Percentiles rank a stretch among this genome's conserved stretches.
These are phyloP conservation scores for Amniataba percoides DNA, from an alignment of 2,797 vertebrate species.

Conservation along the genomic window DNA sequence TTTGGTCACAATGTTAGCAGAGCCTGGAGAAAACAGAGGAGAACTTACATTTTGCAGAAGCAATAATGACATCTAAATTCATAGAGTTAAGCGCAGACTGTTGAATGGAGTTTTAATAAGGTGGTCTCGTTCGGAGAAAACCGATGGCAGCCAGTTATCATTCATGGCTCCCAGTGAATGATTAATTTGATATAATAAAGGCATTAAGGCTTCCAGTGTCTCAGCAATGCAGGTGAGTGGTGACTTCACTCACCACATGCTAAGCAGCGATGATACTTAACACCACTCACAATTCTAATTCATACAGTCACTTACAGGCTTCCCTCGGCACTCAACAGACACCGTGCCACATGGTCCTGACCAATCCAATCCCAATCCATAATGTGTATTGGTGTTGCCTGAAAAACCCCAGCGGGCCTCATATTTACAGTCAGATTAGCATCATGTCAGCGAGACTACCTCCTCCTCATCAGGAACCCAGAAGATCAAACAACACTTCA, in stretches of 20 bases:
- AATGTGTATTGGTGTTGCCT: conserved; percentile 36
- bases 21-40: too few relatives aligned
- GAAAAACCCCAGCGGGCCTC: conserved; percentile 33
- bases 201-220: conserved; percentile 26
- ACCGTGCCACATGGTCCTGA: conserved; percentile 55
- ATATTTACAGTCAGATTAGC: conserved; percentile 53
- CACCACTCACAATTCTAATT: conserved; percentile 45
- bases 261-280: conserved; percentile 40
- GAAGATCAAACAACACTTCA: conserved; percentile 68
- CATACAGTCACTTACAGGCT: conserved; percentile 52
- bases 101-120: conserved; percentile 48
- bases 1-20: too few relatives aligned
- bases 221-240: conserved; percentile 47
- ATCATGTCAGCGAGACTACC: conserved; percentile 37
- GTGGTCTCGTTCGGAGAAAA: conserved; percentile 44
- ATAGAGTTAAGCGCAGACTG: conserved; percentile 23
- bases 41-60: conserved; percentile 8
- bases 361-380: conserved; percentile 29
- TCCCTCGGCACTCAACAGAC: conserved; percentile 41
- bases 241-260: conserved; percentile 36
- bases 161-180: conserved; percentile 29
- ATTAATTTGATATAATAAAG: conserved; percentile 55
- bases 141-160: conserved; percentile 47
- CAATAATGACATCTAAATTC: conserved; percentile 32
- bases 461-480: conserved; percentile 35